Evolutionary conservation across 2,888 invertebrate genomes (phyloP), one percentile per base, ranked within the genome.

Genomic region (Drosophila melanocephala): DNA sequence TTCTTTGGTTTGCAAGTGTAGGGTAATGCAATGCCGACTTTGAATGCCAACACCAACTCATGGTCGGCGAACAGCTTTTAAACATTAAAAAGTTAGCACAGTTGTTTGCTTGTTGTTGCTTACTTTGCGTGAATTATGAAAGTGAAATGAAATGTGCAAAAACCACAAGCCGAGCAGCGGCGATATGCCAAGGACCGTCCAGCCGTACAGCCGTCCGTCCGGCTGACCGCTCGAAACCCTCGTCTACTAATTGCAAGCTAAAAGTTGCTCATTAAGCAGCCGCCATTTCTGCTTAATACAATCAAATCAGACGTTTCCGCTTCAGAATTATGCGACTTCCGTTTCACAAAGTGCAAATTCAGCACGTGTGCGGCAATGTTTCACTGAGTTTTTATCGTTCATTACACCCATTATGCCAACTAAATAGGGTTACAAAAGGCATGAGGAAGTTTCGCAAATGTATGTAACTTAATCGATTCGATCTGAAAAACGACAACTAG

Each of bases 301-400:
- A 85, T 87, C 87, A 87, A 86, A 87, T 86, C 82, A 81, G 82
- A 74, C 70, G 68, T 79, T 86, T 86, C 87, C 86, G 87, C 68
- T 80, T 63, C 26, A 50, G 67, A 87, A 85, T 84, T 83, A 86
- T 86, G 78, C 78, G 64, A 86, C 87, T 87, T 86, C 85, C 86
- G 87, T 71, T 77, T 70, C 69, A 59, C 72, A 77, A 80, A 84
- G 70, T 73, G 79, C 52, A 55, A 60, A 63, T 32, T 58, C 60
- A 67, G 72, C 84, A 67, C 81, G 69, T 72, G 78, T 65, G 70
- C 53, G 33, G 50, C 62, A 6, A 22, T 65, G 55, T 75, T 69
- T 65, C 42, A 62, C 35, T 61, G 61, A 51, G 42, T 62, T 65
- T 58, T 42, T 67, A 32, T 32, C 47, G 22, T 44, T 42, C 28